A percentile compares a stretch with the other conserved stretches of the same genome.
phyloP scores from a whole-genome alignment of 2,888 invertebrate genomes.

The Halictus ligatus region DNA sequence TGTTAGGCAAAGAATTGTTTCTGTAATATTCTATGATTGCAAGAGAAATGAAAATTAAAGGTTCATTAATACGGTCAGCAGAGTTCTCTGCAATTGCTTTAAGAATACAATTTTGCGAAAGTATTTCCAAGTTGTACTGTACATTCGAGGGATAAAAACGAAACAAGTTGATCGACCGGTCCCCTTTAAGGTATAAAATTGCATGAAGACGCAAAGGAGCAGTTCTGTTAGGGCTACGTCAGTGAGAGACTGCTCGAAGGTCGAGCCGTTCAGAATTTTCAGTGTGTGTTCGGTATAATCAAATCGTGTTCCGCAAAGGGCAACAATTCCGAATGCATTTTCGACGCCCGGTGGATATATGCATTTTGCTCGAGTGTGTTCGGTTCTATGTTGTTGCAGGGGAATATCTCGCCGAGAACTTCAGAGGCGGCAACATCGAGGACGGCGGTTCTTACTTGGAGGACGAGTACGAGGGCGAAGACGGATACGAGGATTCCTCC shows the following conservation, averaged over 20 bases:
- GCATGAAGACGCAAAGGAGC: background rate
- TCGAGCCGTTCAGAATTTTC: background rate
- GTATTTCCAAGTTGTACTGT: too few relatives aligned
- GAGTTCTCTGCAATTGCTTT: too few relatives aligned
- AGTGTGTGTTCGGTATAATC: background rate
- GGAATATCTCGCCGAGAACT: conserved; percentile 72
- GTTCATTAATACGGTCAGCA: too few relatives aligned
- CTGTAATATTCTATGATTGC: too few relatives aligned
- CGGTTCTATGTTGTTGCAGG: conserved; percentile 63
- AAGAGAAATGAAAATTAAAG: too few relatives aligned
- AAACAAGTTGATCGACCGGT: too few relatives aligned
- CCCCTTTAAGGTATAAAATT: background rate
- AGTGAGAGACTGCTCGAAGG: background rate
- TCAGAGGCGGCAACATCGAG: conserved; percentile 67
- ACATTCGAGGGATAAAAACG: too few relatives aligned
- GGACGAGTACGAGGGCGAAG: conserved; percentile 67
- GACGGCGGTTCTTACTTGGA: conserved; percentile 72
- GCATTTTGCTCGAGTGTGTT: conserved; percentile 34
- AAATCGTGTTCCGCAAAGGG: conserved; percentile 1
- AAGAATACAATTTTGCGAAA: too few relatives aligned
- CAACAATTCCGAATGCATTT: conserved; percentile 23
- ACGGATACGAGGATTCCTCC: conserved; percentile 62
- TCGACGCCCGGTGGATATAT: conserved; percentile 16
- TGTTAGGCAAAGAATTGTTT: too few relatives aligned
- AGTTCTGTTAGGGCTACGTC: background rate